Evolutionary conservation across 2,113 vertebrate species (phyloP), one percentile per base, ranked within the genome.

Genomic region (Uria aalge): DNA sequence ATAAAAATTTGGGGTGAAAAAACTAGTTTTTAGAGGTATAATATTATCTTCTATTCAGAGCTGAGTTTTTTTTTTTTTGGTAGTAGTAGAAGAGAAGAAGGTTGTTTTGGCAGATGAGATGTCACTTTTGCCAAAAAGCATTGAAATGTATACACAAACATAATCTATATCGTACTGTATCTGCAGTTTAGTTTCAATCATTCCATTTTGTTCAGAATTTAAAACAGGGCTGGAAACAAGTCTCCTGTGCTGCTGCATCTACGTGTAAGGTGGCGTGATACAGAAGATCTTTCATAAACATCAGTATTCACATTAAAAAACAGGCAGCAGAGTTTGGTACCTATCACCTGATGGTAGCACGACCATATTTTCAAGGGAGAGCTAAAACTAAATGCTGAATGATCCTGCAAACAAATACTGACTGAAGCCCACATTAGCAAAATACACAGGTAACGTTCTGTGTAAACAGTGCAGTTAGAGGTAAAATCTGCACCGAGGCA

Each of bases 251-350:
- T 90, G 76, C 32, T 57, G 18, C 41, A 76, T 8, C 75, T 69
- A 21, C 20, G 4, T 0, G 4, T n/a, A 66, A 53, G 10, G 45
- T 77, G 29, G 12, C 1, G 0, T 5, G 32, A 73, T 13, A 66
- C 12, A 82, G 27, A 45, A 90, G 52, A 68, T 36, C 29, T 72
- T 56, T 21, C 16, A 59, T 43, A 41, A 84, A 32, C 7, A 4
- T 36, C 18, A 21, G 9, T 56, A 78, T 64, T 41, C 55, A 50
- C 59, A 36, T 30, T 43, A 57, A 55, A 53, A 73, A 26, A 12
- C 14, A 78, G 47, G 60, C 48, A 85, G 22, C 19, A 60, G 72
- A 55, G 52, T 19, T 29, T 41, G 63, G 29, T 52, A 85, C 62
- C 32, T 50, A 20, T 41, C 47, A 59, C 68, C 24, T 67, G 24